A percentile compares a stretch with the other conserved stretches of the same genome.
Evolutionary conservation across 1,140 invertebrate genomes (phyloP).

Genomic region (Pogonus chalceus): DNA sequence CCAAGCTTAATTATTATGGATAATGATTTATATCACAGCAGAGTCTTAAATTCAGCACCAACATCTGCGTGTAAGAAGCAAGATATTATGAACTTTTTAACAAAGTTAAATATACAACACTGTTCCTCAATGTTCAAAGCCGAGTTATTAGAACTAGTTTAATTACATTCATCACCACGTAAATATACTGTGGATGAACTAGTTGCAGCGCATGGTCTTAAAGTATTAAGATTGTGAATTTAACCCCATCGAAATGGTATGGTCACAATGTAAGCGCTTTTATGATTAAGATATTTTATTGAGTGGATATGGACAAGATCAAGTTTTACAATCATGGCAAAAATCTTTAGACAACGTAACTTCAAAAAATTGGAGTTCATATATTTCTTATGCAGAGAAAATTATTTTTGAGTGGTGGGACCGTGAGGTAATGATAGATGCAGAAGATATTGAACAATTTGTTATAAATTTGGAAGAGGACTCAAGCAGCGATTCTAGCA

Average conservation of each 20-base stretch:
- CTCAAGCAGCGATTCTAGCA: too few relatives aligned
- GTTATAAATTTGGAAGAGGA: neutral
- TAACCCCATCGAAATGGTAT: slow-evolving; percentile 33
- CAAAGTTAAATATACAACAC: neutral
- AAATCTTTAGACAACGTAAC: neutral
- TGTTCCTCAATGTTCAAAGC: neutral
- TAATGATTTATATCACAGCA: neutral
- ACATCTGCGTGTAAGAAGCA: neutral
- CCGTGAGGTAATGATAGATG: too few relatives aligned
- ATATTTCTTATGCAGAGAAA: neutral
- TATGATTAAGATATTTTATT: neutral
- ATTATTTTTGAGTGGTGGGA: neutral
- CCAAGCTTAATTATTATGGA: neutral
- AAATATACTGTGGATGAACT: slow-evolving; percentile 22
- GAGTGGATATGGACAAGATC: neutral
- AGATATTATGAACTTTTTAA: neutral
- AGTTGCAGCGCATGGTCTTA: slow-evolving; percentile 14
- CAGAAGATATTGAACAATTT: neutral
- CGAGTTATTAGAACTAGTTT: neutral
- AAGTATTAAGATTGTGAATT: slow-evolving; percentile 25
- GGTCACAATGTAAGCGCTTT: slow-evolving; percentile 17
- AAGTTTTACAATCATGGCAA: neutral
- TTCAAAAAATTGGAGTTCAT: neutral
- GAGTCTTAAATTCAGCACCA: neutral
- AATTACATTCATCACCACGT: slow-evolving; percentile 3